Evolutionary conservation across 2,888 invertebrate species (phyloP).

Genomic region (Aricia artaxerxes): DNA sequence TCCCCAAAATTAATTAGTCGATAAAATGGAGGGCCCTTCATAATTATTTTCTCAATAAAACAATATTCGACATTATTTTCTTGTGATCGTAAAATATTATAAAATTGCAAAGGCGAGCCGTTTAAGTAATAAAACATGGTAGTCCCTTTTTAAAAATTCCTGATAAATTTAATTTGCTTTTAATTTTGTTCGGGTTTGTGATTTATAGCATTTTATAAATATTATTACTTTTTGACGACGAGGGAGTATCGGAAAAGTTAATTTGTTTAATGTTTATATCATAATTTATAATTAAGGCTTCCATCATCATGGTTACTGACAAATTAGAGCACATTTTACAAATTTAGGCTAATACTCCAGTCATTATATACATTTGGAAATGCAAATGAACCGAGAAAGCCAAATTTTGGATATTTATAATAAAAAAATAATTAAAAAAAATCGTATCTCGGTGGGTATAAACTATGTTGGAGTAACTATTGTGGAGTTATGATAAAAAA

Average conservation of each 20-base stretch:
- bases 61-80: constrained; percentile 28
- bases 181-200: constrained; percentile 24
- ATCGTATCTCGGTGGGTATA: too few species aligned
- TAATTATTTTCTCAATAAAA: constrained; percentile 23
- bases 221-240: constrained; percentile 7
- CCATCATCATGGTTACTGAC: neutral
- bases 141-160: constrained; percentile 26
- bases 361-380: too few species aligned
- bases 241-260: neutral
- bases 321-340: too few species aligned
- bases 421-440: too few species aligned
- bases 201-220: constrained; percentile 2
- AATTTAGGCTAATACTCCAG: too few species aligned
- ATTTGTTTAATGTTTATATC: neutral
- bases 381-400: too few species aligned
- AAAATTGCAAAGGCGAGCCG: constrained; percentile 31
- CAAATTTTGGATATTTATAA: too few species aligned
- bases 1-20: constrained; percentile 27
- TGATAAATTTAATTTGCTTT: constrained; percentile 28
- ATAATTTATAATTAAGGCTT: neutral
- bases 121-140: constrained; percentile 22
- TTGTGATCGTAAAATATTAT: constrained; percentile 29
- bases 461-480: too few species aligned
- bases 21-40: constrained; percentile 12
- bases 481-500: too few species aligned